These are phyloP conservation scores for Brachyalestes nurse DNA, from an alignment of 2,797 vertebrate genomes.

Conservation along the genomic window DNA sequence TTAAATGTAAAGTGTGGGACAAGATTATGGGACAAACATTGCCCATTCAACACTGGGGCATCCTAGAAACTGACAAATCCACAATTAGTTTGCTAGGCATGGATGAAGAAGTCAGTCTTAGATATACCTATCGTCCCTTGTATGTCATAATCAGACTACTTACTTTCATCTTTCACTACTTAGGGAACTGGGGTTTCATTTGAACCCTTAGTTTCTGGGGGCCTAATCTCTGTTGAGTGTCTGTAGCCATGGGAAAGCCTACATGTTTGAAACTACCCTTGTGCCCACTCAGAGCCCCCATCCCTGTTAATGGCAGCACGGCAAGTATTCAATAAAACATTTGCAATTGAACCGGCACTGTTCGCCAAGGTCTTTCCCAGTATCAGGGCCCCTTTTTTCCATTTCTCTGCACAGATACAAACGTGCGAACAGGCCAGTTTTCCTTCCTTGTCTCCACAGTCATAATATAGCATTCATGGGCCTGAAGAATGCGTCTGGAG, in stretches of 20 bases:
- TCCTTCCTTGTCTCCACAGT: conserved; percentile 59
- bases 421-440: conserved; percentile 48
- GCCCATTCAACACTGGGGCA: not conserved
- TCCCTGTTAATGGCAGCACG: conserved; percentile 15
- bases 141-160: not conserved
- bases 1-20: too few species aligned
- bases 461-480: conserved; percentile 58
- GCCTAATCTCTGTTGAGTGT: not conserved
- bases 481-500: conserved; percentile 59
- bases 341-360: conserved; percentile 21
- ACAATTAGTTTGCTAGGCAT: not conserved
- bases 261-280: not conserved
- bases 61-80: not conserved
- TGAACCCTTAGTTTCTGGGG: not conserved
- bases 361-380: conserved; percentile 24
- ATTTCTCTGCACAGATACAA: conserved; percentile 53
- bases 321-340: conserved; percentile 19
- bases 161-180: not conserved
- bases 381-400: conserved; percentile 29
- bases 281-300: not conserved
- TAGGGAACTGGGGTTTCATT: not conserved
- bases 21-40: too few species aligned
- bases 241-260: conserved; percentile 1
- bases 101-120: not conserved
- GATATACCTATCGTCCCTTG: not conserved